Evolutionary conservation across 2,797 vertebrate genomes (phyloP).

Genomic region (Hemitrygon akajei): DNA sequence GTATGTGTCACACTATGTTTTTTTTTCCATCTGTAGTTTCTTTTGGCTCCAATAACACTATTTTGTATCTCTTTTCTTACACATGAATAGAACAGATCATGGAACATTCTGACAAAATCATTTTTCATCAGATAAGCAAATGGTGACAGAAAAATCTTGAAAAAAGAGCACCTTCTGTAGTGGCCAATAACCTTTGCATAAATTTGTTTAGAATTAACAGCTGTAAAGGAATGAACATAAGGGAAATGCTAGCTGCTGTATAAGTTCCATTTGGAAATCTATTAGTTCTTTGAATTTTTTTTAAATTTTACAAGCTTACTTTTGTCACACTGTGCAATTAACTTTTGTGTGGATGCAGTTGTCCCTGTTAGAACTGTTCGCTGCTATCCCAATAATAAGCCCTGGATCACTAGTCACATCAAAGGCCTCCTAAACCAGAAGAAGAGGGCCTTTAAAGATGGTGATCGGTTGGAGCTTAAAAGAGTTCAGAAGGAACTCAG

Average conservation of each 20-base stretch:
- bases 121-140: conserved; percentile 59
- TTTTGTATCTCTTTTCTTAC: conserved; percentile 49
- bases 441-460: too few species aligned
- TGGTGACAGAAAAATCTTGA: conserved; percentile 48
- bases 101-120: conserved; percentile 56
- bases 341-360: too few species aligned
- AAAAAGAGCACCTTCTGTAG: conserved; percentile 51
- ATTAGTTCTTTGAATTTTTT: not conserved
- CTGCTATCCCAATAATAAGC: too few species aligned
- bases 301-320: not conserved
- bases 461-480: too few species aligned
- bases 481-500: too few species aligned
- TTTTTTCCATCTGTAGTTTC: conserved; percentile 6
- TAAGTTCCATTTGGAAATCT: conserved; percentile 20
- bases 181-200: conserved; percentile 45
- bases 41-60: not conserved
- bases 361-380: too few species aligned
- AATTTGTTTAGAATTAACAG: conserved; percentile 42
- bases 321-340: not conserved
- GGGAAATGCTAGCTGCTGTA: conserved; percentile 30
- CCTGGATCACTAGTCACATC: too few species aligned
- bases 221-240: conserved; percentile 42
- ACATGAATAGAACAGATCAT: conserved; percentile 57
- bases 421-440: too few species aligned
- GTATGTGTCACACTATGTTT: not conserved